Base-by-base conservation (phyloP, 2,113 vertebrate genomes). In the Saccopteryx bilineata region DNA sequence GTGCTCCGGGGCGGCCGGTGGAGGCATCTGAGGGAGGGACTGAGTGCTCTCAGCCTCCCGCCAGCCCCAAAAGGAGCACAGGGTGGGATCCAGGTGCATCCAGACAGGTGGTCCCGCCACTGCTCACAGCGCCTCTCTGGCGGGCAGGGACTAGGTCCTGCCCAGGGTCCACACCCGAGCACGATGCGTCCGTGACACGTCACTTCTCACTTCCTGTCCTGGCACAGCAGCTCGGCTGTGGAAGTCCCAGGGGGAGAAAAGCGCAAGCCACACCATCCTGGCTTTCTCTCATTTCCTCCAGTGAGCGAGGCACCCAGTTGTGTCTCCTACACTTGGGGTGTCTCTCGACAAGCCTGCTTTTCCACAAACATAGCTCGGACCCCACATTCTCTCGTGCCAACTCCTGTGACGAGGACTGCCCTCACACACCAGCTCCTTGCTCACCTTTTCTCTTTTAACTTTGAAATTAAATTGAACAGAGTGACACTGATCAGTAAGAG, bases 111-210 rank as follows among this genome's bases (percentile, higher is more conserved):
- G 31, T 85, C 58, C 33, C 0, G 14, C 2, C 0, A 0, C 54
- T 10, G 21, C 58, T 68, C 83, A 21, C 5, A 26, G 68, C 7
- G 8, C 66, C 23, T 21, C 46, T n/a, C 75, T n/a, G 9, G 24
- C 2, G 19, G 61, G 9, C 1, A 28, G 79, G 17, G 48, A 0
- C 33, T 8, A 5, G 12, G 11, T 15, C 46, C 54, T 33, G 3
- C 68, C 11, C 7, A 1, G 3, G 18, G 46, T 33, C 23, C 4
- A 0, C n/a, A 5, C 26, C 7, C 1, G 0, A 7, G 68, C 5
- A n/a, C 14, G 21, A 15, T 0, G 15, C 52, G n/a, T 31, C n/a
- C 46, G 12, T 0, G 14, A 11, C 2, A 1, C 1, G 2, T 54
- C 52, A 2, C 24, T n/a, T 15, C 28, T 39, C 28, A 6, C 69